Conservation (phyloP, 2,113 vertebrate genomes). For the Leptobrachium ailaonicum region DNA sequence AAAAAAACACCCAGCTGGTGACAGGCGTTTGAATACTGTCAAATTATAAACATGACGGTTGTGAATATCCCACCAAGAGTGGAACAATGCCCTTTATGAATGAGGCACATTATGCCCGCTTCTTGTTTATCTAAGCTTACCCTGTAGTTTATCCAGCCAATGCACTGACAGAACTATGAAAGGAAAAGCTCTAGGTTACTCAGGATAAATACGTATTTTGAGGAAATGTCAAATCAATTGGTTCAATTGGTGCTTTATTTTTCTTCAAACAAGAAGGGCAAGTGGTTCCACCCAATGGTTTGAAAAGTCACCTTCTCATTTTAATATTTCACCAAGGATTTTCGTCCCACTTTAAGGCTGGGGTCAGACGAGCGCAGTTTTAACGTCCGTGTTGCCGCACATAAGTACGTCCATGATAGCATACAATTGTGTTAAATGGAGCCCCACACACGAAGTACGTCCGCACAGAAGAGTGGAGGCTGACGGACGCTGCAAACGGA, state of each 20-base stretch:
- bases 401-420: too few species aligned
- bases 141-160: conserved; percentile 22
- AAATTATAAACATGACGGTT: conserved; percentile 41
- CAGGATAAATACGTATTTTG: conserved; percentile 29
- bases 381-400: too few species aligned
- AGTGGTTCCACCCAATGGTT: neutral
- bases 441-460: too few species aligned
- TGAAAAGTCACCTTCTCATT: neutral
- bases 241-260: conserved; percentile 28
- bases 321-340: conserved; percentile 11
- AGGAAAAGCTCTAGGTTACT: conserved; percentile 19
- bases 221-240: conserved; percentile 31
- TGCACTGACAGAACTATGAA: conserved; percentile 33
- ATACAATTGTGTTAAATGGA: too few species aligned
- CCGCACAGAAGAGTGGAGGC: too few species aligned
- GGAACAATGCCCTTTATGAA: conserved; percentile 18
- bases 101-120: conserved; percentile 14
- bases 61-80: conserved; percentile 15
- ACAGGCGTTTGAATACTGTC: conserved; percentile 40
- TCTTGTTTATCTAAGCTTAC: conserved; percentile 42
- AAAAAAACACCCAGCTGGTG: conserved; percentile 45
- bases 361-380: too few species aligned
- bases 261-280: neutral
- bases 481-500: too few species aligned
- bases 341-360: neutral